Base-by-base conservation (phyloP, 2,888 invertebrate species). In the Tillus elongatus region DNA sequence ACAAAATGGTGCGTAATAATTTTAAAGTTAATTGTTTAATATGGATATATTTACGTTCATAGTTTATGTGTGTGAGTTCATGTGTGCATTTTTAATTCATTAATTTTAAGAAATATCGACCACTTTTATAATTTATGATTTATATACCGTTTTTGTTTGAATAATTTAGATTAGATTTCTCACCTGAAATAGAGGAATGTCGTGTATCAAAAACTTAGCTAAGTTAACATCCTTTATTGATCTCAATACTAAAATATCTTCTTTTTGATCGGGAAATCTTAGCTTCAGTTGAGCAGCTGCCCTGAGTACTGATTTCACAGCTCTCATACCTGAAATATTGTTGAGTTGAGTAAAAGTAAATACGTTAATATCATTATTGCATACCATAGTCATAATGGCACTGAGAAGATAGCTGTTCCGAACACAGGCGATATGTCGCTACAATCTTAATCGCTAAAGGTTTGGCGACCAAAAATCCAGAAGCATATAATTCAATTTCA, bases 191-290 rank as follows among this genome's bases (percentile, higher is more conserved):
- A 95, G 67, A 0, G 91, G 90, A 14, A 93, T 75, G 56, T 88
- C 88, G 49, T 85, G 90, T 34, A 82, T 82, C 41, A 93, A 72
- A 58, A 95, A 95, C 63, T 95, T 95, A 1, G 96, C 91, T 38
- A 93, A 64, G 65, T 95, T 95, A 12, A 95, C 90, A 63, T 95
- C 93, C 56, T 88, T 85, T 50, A 96, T 92, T 13, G 95, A 92
- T 12, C 91, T 75, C 41, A 93, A 64, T 27, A 96, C 74, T 40
- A 95, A 72, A 46, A 83, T 76, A 54, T 90, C 90, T 64, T 96
- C 95, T 28, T 80, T 73, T 58, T 91, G 88, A 30, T 87, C 77
- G 0, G 90, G 90, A 62, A 88, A 91, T 33, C 88, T 80, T 14
- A 93, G 67, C 60, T 95, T 95, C 13, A 95, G 66, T 27, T 90